phyloP scores from a whole-genome alignment of 1,140 invertebrate genomes.

The Pogonus chalceus region DNA sequence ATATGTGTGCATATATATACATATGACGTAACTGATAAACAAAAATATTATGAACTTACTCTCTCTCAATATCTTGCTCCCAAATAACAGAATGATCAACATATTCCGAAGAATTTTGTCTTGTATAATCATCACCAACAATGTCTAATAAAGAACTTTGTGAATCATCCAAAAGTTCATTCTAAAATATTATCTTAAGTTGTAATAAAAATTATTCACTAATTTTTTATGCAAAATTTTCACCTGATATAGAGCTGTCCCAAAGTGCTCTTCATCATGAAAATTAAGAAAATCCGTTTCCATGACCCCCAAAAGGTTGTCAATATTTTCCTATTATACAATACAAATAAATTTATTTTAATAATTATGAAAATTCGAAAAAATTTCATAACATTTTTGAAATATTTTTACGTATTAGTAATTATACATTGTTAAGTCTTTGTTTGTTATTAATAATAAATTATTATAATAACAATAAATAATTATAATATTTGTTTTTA shows the following conservation, averaged over 20 bases:
- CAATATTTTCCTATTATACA: too few relatives aligned
- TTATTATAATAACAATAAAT: too few relatives aligned
- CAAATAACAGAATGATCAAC: slow-evolving; percentile 1
- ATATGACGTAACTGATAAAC: neutral
- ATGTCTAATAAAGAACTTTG: neutral
- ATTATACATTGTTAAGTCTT: too few relatives aligned
- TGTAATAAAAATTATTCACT: neutral
- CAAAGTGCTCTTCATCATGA: slow-evolving; percentile 1
- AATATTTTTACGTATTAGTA: too few relatives aligned
- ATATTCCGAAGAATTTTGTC: neutral
- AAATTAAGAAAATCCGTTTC: slow-evolving; percentile 1
- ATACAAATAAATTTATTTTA: too few relatives aligned
- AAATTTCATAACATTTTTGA: too few relatives aligned
- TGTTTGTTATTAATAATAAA: too few relatives aligned
- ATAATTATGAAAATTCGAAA: too few relatives aligned
- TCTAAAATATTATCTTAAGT: neutral
- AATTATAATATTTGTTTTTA: too few relatives aligned
- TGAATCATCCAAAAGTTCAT: slow-evolving; percentile 1
- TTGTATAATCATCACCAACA: neutral
- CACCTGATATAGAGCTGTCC: neutral
- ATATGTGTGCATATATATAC: neutral
- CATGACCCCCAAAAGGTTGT: neutral
- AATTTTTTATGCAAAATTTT: neutral
- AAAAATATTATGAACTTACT: neutral
- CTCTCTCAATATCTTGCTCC: neutral